Evolutionary conservation across 1,140 invertebrate genomes (phyloP).

Genomic region (Dendrolimus kikuchii): DNA sequence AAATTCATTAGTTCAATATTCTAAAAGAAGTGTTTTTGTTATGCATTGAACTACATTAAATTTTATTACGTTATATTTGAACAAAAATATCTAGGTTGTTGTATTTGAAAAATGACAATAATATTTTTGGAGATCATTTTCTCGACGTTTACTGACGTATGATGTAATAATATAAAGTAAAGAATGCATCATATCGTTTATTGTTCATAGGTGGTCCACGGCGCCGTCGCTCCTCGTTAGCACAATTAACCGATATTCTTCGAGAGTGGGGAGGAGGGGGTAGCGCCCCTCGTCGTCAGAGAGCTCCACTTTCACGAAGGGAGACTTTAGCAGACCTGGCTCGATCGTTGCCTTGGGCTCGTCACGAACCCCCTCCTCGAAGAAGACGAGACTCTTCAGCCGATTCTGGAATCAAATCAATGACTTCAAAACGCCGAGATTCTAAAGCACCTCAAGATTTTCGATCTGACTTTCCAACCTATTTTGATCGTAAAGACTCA

Average conservation of each 20-base stretch:
- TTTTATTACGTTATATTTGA: too few relatives aligned
- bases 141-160: too few relatives aligned
- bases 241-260: slow-evolving; percentile 89
- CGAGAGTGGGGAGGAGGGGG: slow-evolving; percentile 87
- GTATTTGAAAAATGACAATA: too few relatives aligned
- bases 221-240: slow-evolving; percentile 85
- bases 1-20: too few relatives aligned
- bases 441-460: slow-evolving; percentile 80
- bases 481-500: slow-evolving; percentile 78
- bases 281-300: slow-evolving; percentile 73
- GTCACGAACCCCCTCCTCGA: slow-evolving; percentile 72
- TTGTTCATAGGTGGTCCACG: slow-evolving; percentile 71
- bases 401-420: slow-evolving; percentile 86
- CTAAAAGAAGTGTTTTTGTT: too few relatives aligned
- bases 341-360: slow-evolving; percentile 82
- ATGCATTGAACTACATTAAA: too few relatives aligned
- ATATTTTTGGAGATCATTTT: too few relatives aligned
- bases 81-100: too few relatives aligned
- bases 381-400: slow-evolving; percentile 87
- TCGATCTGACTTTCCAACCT: slow-evolving; percentile 79
- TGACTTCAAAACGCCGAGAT: slow-evolving; percentile 79
- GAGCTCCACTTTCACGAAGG: slow-evolving; percentile 82
- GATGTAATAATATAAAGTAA: too few relatives aligned
- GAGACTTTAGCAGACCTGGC: slow-evolving; percentile 90
- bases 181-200: not conserved